Percentiles rank a stretch among this genome's conserved stretches.
Conservation (phyloP, 2,113 vertebrate genomes). For the Colossoma macropomum region DNA sequence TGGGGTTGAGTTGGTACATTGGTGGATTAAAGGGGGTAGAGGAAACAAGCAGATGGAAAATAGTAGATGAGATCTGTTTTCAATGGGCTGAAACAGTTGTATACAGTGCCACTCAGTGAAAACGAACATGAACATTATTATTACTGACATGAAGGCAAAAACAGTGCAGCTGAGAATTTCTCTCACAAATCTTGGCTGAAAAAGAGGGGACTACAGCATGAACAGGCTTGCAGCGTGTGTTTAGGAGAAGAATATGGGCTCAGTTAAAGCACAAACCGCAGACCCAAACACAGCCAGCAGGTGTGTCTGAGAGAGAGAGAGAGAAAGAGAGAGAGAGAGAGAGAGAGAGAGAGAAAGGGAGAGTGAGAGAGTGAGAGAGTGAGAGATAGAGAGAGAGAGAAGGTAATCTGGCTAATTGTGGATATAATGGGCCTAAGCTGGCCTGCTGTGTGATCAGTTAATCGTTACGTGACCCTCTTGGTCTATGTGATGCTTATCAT, state of each 20-base stretch:
- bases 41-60: background rate
- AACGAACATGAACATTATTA: background rate
- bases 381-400: constrained; percentile 7
- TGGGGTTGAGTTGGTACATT: constrained; percentile 6
- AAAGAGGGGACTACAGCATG: background rate
- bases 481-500: background rate
- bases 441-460: background rate
- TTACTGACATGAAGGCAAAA: background rate
- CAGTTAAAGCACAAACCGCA: constrained; percentile 16
- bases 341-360: background rate
- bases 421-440: background rate
- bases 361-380: background rate
- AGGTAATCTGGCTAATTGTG: background rate
- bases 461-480: background rate
- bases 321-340: constrained; percentile 3
- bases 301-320: background rate
- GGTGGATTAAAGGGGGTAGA: background rate
- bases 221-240: constrained; percentile 1
- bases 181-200: background rate
- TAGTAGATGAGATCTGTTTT: background rate
- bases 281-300: background rate
- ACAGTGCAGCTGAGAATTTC: constrained; percentile 12
- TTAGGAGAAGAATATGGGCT: background rate
- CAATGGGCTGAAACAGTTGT: background rate
- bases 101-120: background rate